Evolutionary conservation across 2,113 vertebrate genomes (phyloP).

Genomic region (Vidua chalybeata): DNA sequence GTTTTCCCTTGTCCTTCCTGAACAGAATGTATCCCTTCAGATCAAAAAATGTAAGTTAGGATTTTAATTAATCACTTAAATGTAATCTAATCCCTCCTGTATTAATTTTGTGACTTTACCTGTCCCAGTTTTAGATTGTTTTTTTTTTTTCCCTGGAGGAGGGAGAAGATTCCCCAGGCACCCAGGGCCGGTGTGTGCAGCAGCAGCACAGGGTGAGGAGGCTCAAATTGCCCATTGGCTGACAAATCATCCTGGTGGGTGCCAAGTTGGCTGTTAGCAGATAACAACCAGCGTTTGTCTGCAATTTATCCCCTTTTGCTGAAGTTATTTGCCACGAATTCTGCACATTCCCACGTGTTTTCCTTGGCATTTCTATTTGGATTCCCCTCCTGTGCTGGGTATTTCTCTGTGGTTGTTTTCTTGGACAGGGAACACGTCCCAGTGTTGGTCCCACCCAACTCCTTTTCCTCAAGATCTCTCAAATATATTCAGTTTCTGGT

Average conservation of each 20-base stretch:
- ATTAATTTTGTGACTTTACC: background rate
- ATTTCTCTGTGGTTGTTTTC: background rate
- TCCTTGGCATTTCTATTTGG: background rate
- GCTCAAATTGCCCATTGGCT: background rate
- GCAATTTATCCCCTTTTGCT: background rate
- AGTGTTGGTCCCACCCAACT: background rate
- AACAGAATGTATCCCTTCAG: background rate
- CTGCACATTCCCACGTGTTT: background rate
- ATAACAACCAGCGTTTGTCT: background rate
- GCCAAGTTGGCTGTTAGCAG: fast-evolving
- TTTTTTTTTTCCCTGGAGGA: background rate
- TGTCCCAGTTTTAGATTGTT: background rate
- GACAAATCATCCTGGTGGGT: background rate
- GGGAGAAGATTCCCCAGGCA: background rate
- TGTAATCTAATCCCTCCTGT: background rate
- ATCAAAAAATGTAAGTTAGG: background rate
- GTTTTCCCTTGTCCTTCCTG: background rate
- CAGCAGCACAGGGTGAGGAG: background rate
- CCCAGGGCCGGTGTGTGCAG: background rate
- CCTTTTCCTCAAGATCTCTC: background rate
- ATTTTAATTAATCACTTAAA: background rate
- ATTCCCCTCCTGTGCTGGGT: background rate
- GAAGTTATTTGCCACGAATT: background rate
- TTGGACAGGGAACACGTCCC: background rate
- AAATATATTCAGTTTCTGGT: background rate